Conservation (phyloP, 2,113 vertebrate species). For the Chaetura pelagica region DNA sequence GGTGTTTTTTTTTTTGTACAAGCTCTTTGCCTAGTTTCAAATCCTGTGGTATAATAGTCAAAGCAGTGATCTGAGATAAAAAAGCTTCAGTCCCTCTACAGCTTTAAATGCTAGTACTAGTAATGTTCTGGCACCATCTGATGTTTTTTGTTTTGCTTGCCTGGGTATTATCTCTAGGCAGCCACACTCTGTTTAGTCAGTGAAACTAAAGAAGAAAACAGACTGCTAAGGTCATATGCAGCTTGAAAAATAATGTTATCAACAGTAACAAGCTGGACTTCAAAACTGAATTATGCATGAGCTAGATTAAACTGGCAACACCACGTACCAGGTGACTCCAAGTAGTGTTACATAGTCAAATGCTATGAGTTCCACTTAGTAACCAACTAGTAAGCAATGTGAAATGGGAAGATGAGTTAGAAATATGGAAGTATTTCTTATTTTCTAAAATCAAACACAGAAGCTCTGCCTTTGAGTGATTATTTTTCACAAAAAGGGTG, state of each 20-base stretch:
- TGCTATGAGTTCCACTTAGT: not conserved
- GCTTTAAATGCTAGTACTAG: slow-evolving; percentile 51
- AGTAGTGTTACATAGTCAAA: not conserved
- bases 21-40: not conserved
- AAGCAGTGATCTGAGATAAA: not conserved
- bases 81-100: not conserved
- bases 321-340: not conserved
- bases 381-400: not conserved
- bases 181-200: not conserved
- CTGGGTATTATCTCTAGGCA: slow-evolving; percentile 49
- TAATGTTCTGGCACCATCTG: slow-evolving; percentile 58
- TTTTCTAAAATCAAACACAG: not conserved
- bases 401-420: not conserved
- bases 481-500: not conserved
- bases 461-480: not conserved
- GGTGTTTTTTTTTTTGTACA: not conserved
- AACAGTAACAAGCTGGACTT: not conserved
- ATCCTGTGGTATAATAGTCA: not conserved
- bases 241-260: not conserved
- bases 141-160: slow-evolving; percentile 64
- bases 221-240: not conserved
- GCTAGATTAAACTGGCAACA: not conserved
- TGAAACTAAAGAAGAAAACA: slow-evolving; percentile 44
- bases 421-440: not conserved
- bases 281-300: not conserved